These are phyloP conservation scores for Agrochola circellaris DNA, from an alignment of 2,888 invertebrate species.

Conservation along the genomic window DNA sequence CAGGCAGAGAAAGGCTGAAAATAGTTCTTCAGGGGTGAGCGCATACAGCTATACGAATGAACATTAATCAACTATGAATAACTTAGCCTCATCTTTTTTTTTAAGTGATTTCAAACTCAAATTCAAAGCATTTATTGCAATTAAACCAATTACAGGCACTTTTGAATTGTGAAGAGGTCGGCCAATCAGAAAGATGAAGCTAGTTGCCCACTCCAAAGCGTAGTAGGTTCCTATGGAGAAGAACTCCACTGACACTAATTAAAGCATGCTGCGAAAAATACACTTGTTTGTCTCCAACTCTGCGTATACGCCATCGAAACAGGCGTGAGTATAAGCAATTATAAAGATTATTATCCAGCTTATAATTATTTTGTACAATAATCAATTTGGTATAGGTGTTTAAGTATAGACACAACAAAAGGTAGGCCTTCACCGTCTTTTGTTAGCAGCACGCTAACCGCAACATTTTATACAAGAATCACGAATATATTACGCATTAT, in stretches of 20 bases:
- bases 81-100: too few relatives aligned
- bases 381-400: slow-evolving; percentile 54
- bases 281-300: not conserved
- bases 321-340: slow-evolving; percentile 35
- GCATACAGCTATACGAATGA: too few relatives aligned
- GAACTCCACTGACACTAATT: too few relatives aligned
- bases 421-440: slow-evolving; percentile 61
- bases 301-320: not conserved
- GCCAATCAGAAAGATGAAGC: too few relatives aligned
- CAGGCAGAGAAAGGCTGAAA: not conserved
- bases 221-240: too few relatives aligned
- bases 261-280: too few relatives aligned
- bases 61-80: too few relatives aligned
- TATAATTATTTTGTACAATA: slow-evolving; percentile 55
- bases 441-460: slow-evolving; percentile 46
- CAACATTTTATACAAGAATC: slow-evolving; percentile 16
- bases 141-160: too few relatives aligned
- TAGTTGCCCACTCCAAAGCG: too few relatives aligned
- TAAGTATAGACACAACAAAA: slow-evolving; percentile 40
- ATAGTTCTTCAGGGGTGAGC: not conserved
- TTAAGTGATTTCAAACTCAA: too few relatives aligned
- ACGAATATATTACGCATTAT: slow-evolving; percentile 48
- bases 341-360: slow-evolving; percentile 49
- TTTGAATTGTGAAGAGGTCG: too few relatives aligned
- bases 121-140: too few relatives aligned